Evolutionary conservation across 2,797 vertebrate species (phyloP), one percentile per base, ranked within the genome.

Genomic region (Catostomus latipinnis): DNA sequence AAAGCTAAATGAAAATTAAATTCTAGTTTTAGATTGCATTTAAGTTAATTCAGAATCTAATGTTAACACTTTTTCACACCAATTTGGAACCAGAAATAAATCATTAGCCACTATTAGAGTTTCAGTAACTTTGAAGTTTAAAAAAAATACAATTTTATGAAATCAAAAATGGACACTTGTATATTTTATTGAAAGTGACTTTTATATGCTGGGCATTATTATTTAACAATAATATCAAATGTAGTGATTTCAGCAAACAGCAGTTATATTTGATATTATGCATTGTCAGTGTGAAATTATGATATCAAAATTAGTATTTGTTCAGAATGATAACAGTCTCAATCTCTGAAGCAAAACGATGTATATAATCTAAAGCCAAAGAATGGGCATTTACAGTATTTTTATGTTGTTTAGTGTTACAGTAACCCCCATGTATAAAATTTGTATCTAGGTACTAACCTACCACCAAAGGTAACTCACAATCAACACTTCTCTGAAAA

Each of bases 141-240:
- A 52, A 46, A 69, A 60, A 52, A 61, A 43, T 52, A 53, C 14
- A 78, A 6, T 6, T 70, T 45, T 65, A 57, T 56, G 6, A 49
- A 22, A 0, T 54, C 52, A 45, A 70, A 10, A 43, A 45, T n/a
- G 5, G 5, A 74, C 50, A 34, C 4, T 63, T 66, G 1, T 54
- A 62, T 57, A 63, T 61, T 69, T 53, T 67, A 71, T 66, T 67
- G 18, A 60, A 61, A 48, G 50, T 54, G 18, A 58, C 11, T 61
- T 76, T 49, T 53, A 63, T 74, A 63, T 54, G 56, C 79, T 77
- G 73, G 82, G 63, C 76, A 83, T 84, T 81, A 46, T 74, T 43
- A 53, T 70, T 34, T 13, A 62, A 46, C 46, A 46, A 13, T 53
- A 62, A 12, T 76, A 49, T 34, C 60, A 52, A 43, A 43, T 8